These are phyloP conservation scores for Zaprionus inermis DNA, from an alignment of 1,140 invertebrate genomes.

Conservation along the genomic window DNA sequence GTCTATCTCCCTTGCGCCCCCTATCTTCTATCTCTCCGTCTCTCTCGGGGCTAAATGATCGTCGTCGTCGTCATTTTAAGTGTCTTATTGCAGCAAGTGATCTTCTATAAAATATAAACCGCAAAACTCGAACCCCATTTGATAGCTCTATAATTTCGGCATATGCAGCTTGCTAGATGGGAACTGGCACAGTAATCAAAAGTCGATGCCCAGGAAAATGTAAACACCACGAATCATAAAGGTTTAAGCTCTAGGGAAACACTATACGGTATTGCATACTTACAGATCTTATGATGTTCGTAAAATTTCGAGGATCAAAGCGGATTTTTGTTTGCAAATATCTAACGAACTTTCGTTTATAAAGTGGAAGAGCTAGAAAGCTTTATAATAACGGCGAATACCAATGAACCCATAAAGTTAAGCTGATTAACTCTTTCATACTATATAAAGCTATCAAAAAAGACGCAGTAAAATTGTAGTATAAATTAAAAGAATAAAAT, in stretches of 20 bases:
- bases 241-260: not conserved
- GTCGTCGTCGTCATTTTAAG: conserved; percentile 54
- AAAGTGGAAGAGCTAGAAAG: not conserved
- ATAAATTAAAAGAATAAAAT: not conserved
- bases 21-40: not conserved
- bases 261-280: conserved; percentile 1
- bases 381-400: not conserved
- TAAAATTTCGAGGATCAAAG: conserved; percentile 4
- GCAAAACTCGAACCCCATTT: conserved; percentile 31
- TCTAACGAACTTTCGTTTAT: not conserved
- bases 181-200: conserved; percentile 43
- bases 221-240: conserved; percentile 34
- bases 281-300: conserved; percentile 16
- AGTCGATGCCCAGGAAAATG: conserved; percentile 16
- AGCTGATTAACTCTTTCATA: not conserved
- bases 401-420: not conserved
- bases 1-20: not conserved
- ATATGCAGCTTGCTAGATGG: conserved; percentile 21
- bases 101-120: conserved; percentile 66
- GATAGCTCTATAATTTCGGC: conserved; percentile 44
- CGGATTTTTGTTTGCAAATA: not conserved
- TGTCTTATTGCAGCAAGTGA: conserved; percentile 79
- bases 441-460: not conserved
- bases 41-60: conserved; percentile 58
- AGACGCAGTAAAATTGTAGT: not conserved